Conservation (phyloP, 2,797 vertebrate species). For the Sebastes alutus region DNA sequence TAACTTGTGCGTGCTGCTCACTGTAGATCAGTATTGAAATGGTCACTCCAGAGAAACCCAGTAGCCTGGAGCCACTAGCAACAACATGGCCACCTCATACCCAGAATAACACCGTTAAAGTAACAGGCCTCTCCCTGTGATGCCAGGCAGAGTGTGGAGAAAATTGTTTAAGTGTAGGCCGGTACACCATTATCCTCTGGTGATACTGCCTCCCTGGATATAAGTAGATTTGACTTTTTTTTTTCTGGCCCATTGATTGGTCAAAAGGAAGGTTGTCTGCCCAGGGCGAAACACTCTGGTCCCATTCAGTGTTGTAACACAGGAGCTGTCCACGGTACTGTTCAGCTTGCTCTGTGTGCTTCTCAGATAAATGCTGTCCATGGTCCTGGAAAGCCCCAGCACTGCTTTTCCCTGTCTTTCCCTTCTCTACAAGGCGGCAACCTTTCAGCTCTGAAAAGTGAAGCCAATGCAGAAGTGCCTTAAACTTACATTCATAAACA, state of each 20-base stretch:
- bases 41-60: not conserved
- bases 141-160: not conserved
- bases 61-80: constrained; percentile 28
- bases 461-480: no score
- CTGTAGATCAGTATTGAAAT: not conserved
- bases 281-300: not conserved
- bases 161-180: not conserved
- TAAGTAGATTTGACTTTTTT: not conserved
- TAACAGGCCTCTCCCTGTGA: constrained; percentile 28
- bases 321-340: constrained; percentile 50
- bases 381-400: not conserved
- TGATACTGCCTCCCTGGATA: not conserved
- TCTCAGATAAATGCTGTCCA: not conserved
- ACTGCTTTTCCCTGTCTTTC: no score
- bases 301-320: not conserved
- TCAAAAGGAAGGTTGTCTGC: not conserved
- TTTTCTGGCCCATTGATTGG: not conserved
- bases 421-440: no score
- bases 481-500: no score
- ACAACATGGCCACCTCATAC: constrained; percentile 20
- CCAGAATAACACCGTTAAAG: constrained; percentile 37
- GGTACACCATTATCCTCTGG: constrained; percentile 1
- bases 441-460: no score
- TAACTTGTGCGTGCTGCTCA: not conserved
- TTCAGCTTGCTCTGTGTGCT: not conserved